Evolutionary conservation across 2,888 invertebrate species (phyloP), one percentile per base, ranked within the genome.

Genomic region (Eulithis testata): DNA sequence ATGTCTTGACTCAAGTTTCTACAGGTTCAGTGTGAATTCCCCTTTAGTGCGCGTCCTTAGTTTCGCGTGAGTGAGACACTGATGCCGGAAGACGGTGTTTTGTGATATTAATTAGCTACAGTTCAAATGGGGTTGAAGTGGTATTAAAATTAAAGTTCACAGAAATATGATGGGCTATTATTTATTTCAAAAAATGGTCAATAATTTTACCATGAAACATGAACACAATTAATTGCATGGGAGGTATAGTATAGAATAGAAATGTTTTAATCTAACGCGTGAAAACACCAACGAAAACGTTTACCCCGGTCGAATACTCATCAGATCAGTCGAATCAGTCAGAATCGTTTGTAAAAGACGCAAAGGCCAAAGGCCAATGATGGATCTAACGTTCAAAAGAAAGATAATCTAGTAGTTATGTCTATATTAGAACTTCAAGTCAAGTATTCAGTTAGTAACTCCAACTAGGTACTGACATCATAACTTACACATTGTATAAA

Each of bases 1-100:
- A n/a, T n/a, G 40, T 40, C 8, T 31, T 45, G 12, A 45, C 12
- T 45, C 6, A 5, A 45, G 12, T 45, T n/a, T 50, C 27, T 31
- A 3, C 9, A 47, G 12, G 21, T 9, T 11, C 47, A 49, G 52
- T 63, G 53, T 57, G 57, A 21, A 67, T 11, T 5, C 37, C 31
- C 57, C 68, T 59, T 66, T 65, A 69, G 21, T 68, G 57, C 52
- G 62, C 74, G 78, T 81, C 80, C 83, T 85, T 82, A 83, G 83
- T 87, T 87, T 90, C 77, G 89, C 91, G 90, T 91, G 90, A 86
- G 87, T 76, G 77, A 68, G 65, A 76, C 71, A 52, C 59, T 76
- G 77, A 79, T 80, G 77, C 77, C 83, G 85, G 88, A 86, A 84
- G 86, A 83, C 81, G 80, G 79, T 79, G 70, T 80, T 86, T 85